Evolutionary conservation across 2,797 vertebrate genomes (phyloP), one percentile per base, ranked within the genome.

Genomic region (Atherinosoma microstoma): DNA sequence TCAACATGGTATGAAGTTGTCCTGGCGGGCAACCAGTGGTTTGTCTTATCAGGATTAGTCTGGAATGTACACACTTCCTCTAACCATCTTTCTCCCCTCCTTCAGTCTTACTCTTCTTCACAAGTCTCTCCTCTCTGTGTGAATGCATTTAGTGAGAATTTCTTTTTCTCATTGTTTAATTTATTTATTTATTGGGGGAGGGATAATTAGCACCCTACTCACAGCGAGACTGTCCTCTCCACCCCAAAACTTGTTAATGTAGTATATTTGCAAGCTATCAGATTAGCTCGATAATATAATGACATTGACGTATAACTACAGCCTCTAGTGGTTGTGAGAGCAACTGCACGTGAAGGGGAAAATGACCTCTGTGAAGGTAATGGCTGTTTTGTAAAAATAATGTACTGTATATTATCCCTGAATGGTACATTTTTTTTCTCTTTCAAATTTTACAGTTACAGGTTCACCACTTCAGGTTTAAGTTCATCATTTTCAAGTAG

Each of bases 61-160:
- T 79, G 91, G 89, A 90, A 93, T 93, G 88, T 84, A 77, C 76
- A 78, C 77, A 79, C 82, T 91, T 90, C 90, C 87, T 89, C 76
- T 79, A 59, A 53, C 63, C 34, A 27, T 40, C 76, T 72, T 24
- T 79, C 67, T 65, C 1, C 59, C 58, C 40, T 56, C 29, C 40
- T 32, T 51, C 64, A 13, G 34, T 27, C 66, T 58, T 27, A 35
- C 35, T 57, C 34, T 24, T 66, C 60, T 15, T 4, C 30, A 58
- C 61, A 22, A 42, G 3, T 9, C 11, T 45, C 22, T 56, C 47
- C 18, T 53, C n/a, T 64, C 54, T 38, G 11, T 65, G 12, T 11
- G 5, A 6, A 20, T 58, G 29, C 76, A 38, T 78, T 30, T 8
- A 68, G 9, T 54, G 1, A 64, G 32, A 49, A 4, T 18, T 35